Evolutionary conservation across 2,888 invertebrate genomes (phyloP).

Genomic region (Thymelicus sylvestris): DNA sequence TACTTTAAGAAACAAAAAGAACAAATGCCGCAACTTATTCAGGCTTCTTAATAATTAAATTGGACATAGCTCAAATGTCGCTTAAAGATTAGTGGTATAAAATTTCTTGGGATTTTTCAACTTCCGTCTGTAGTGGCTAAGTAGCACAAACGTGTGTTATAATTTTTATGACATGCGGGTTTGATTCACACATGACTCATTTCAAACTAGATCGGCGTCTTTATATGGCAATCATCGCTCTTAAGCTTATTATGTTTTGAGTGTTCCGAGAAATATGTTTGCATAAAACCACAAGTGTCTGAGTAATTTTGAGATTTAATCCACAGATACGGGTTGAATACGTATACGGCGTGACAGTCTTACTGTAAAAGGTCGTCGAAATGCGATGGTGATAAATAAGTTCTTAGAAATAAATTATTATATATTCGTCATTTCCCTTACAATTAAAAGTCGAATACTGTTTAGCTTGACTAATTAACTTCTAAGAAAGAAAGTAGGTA

Average conservation of each 20-base stretch:
- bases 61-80: neutral
- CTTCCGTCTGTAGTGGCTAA: conserved; percentile 8
- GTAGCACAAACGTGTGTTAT: conserved; percentile 4
- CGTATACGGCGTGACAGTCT: neutral
- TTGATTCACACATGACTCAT: conserved; percentile 27
- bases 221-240: conserved; percentile 8
- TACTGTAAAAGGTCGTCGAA: conserved; percentile 1
- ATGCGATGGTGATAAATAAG: neutral
- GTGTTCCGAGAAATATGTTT: conserved; percentile 34
- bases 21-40: too few relatives aligned
- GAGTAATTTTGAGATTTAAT: conserved; percentile 33
- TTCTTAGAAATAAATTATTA: neutral
- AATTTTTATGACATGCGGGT: conserved; percentile 35
- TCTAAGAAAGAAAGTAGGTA: too few relatives aligned
- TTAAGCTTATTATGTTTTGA: conserved; percentile 33
- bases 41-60: neutral
- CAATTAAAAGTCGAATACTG: too few relatives aligned
- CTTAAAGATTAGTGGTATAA: neutral
- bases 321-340: conserved; percentile 19
- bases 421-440: neutral
- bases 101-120: conserved; percentile 13
- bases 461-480: too few relatives aligned
- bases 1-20: too few relatives aligned
- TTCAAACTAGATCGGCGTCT: conserved; percentile 11
- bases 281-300: conserved; percentile 37